A percentile compares a stretch with the other conserved stretches of the same genome.
phyloP scores from a whole-genome alignment of 1,140 invertebrate genomes.

The Drosophila kanapiae region DNA sequence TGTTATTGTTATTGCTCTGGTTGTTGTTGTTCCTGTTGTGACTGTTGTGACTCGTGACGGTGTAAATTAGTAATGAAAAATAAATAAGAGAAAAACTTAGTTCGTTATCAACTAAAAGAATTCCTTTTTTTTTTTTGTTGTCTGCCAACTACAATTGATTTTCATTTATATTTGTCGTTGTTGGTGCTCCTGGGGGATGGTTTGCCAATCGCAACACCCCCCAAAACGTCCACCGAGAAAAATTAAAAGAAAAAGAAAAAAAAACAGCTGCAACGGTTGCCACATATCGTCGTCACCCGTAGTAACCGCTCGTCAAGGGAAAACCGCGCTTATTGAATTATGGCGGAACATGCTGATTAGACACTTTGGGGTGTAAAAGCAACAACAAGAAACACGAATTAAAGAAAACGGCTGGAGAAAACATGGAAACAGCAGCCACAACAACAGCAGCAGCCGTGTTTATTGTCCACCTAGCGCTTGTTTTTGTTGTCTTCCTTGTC shows the following conservation, averaged over 20 bases:
- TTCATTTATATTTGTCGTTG: constrained; percentile 52
- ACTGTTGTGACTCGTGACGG: constrained; percentile 34
- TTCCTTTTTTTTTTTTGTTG: constrained; percentile 1
- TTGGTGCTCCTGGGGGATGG: constrained; percentile 26
- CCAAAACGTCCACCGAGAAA: not conserved
- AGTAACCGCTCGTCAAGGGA: not conserved
- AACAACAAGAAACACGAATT: not conserved
- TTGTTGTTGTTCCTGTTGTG: constrained; percentile 14
- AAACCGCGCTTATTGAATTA: constrained; percentile 33
- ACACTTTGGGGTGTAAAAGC: constrained; percentile 2
- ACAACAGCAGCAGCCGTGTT: constrained; percentile 14
- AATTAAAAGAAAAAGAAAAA: not conserved
- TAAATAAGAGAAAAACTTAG: constrained; percentile 11
- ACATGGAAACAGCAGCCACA: not conserved
- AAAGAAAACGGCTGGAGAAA: constrained; percentile 3
- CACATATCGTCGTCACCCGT: constrained; percentile 19
- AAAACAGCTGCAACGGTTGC: constrained; percentile 41
- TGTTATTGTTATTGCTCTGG: constrained; percentile 29
- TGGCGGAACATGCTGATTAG: constrained; percentile 40
- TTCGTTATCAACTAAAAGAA: constrained; percentile 7
- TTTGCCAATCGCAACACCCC: constrained; percentile 10
- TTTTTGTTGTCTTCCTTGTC: constrained; percentile 43
- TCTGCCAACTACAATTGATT: constrained; percentile 60
- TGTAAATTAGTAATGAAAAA: constrained; percentile 23
- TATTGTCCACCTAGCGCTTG: constrained; percentile 40